These are phyloP conservation scores for Druon quercuslanigerum DNA, from an alignment of 1,140 invertebrate species.

Conservation along the genomic window DNA sequence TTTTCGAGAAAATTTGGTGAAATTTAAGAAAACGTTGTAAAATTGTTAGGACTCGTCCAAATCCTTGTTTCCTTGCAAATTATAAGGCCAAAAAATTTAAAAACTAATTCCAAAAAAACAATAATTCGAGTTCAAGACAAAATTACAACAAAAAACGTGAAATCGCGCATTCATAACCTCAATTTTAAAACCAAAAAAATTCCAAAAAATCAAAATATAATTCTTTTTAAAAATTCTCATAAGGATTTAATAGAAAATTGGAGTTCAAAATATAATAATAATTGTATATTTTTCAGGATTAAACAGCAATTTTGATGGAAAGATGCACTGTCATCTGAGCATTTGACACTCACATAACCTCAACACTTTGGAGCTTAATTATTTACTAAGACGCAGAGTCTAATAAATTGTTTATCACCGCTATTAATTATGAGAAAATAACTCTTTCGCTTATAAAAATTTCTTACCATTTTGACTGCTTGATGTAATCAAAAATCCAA, in stretches of 20 bases:
- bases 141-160: too few relatives aligned
- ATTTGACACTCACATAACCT: constrained; percentile 58
- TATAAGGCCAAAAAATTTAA: too few relatives aligned
- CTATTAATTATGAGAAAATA: background rate
- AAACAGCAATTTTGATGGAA: constrained; percentile 38
- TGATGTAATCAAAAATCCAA: constrained; percentile 37
- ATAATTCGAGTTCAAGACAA: too few relatives aligned
- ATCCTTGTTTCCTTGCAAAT: too few relatives aligned
- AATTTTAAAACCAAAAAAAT: background rate
- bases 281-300: background rate
- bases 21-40: too few relatives aligned
- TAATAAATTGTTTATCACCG: background rate
- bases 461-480: constrained; percentile 34
- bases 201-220: background rate
- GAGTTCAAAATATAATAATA: background rate
- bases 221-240: too few relatives aligned
- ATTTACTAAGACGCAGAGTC: constrained; percentile 26
- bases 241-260: too few relatives aligned
- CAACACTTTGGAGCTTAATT: background rate
- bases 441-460: background rate
- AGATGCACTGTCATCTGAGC: constrained; percentile 59
- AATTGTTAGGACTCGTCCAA: too few relatives aligned
- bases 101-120: too few relatives aligned
- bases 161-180: background rate
- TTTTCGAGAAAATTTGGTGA: too few relatives aligned